A percentile compares a stretch with the other conserved stretches of the same genome.
Conservation (phyloP, 2,797 vertebrate genomes). For the Dromococcyx pavoninus region DNA sequence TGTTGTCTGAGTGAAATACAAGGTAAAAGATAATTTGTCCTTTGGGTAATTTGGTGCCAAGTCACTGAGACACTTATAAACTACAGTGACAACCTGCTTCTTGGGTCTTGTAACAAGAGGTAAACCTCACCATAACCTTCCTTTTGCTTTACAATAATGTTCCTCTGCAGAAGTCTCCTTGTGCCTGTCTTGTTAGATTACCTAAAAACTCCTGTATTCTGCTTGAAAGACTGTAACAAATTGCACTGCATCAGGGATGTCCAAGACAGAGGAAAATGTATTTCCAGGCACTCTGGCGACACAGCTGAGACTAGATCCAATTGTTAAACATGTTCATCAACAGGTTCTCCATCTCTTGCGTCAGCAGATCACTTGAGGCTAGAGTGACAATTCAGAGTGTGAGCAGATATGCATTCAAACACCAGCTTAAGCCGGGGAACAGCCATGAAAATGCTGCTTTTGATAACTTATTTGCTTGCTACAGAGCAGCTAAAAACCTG, state of each 20-base stretch:
- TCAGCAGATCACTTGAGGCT: neutral
- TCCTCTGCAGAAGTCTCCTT: neutral
- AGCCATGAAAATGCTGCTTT: neutral
- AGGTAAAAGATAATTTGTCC: slow-evolving; percentile 12
- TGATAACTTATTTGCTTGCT: neutral
- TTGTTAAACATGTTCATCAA: neutral
- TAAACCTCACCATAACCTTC: neutral
- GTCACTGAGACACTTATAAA: slow-evolving; percentile 2
- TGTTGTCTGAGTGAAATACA: neutral
- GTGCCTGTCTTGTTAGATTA: neutral
- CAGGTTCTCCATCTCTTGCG: neutral
- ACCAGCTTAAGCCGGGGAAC: neutral
- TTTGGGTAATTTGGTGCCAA: neutral
- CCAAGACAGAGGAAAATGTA: neutral
- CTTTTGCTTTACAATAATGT: neutral
- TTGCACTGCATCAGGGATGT: neutral
- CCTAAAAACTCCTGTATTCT: neutral
- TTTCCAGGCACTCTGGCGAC: neutral
- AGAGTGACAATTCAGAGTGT: neutral
- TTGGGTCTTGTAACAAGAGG: neutral
- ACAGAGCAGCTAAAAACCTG: neutral
- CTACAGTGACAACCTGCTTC: neutral
- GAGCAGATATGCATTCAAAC: neutral
- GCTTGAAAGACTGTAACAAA: neutral
- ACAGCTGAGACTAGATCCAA: neutral